Percentiles rank a stretch among this genome's conserved stretches.
These are phyloP conservation scores for Popillia japonica DNA, from an alignment of 1,140 invertebrate genomes.

Conservation along the genomic window DNA sequence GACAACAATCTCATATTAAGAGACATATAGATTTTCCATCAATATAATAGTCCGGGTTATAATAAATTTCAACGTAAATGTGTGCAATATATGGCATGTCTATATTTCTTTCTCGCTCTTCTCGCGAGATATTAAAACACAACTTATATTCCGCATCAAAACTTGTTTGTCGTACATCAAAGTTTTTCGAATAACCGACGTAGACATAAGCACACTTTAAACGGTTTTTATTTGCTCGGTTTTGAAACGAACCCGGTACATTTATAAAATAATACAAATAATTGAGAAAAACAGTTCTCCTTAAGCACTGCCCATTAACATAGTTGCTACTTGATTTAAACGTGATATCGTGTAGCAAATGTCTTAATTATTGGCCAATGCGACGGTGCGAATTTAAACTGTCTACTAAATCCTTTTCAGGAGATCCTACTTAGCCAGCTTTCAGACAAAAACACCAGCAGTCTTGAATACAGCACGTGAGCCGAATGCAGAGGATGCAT, in stretches of 20 bases:
- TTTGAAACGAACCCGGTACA: constrained; percentile 42
- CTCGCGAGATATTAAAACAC: constrained; percentile 29
- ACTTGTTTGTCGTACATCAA: constrained; percentile 50
- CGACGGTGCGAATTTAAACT: constrained; percentile 59
- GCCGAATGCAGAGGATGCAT: constrained; percentile 51
- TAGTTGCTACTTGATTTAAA: constrained; percentile 59
- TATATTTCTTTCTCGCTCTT: constrained; percentile 41
- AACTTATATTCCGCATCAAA: constrained; percentile 43
- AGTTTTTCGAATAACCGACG: constrained; percentile 47
- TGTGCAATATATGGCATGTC: constrained; percentile 37
- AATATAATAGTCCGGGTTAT: constrained; percentile 35
- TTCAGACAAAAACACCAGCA: constrained; percentile 51
- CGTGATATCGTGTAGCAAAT: constrained; percentile 58
- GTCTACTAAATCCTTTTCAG: constrained; percentile 59
- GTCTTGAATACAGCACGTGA: constrained; percentile 56
- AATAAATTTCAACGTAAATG: constrained; percentile 34
- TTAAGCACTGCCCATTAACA: constrained; percentile 57
- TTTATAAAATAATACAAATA: constrained; percentile 52
- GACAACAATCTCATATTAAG: constrained; percentile 33
- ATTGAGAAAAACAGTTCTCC: constrained; percentile 53
- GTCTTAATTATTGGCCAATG: constrained; percentile 59
- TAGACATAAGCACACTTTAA: constrained; percentile 49
- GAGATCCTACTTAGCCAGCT: constrained; percentile 50
- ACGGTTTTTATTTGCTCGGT: constrained; percentile 42
- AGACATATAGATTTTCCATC: constrained; percentile 31